Percentiles rank a stretch among this genome's conserved stretches.
phyloP scores from a whole-genome alignment of 2,113 vertebrate species.

The Haliaeetus leucogaster region DNA sequence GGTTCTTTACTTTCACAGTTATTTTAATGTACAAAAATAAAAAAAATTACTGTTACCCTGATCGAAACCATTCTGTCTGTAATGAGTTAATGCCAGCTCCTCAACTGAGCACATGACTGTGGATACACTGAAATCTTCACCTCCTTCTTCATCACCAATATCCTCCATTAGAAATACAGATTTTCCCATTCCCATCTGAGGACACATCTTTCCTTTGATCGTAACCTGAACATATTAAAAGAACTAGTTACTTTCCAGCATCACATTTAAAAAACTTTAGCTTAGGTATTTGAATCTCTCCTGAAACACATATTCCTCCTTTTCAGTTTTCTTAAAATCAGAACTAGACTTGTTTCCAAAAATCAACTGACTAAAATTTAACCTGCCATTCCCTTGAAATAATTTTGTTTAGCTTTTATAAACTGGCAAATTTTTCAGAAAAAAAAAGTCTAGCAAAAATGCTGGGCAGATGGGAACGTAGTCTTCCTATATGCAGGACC shows the following conservation, averaged over 20 bases:
- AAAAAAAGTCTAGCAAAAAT: not conserved
- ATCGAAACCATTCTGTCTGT: slow-evolving; percentile 85
- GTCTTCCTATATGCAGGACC: not conserved
- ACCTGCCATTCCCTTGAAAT: not conserved
- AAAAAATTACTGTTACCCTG: slow-evolving; percentile 77
- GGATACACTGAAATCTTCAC: not conserved
- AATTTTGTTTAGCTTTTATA: not conserved
- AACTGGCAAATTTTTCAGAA: not conserved
- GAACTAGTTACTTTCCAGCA: not conserved
- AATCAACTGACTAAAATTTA: not conserved
- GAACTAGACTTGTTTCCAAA: not conserved
- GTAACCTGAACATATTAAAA: slow-evolving; percentile 78
- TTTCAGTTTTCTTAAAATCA: not conserved
- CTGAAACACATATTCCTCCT: not conserved
- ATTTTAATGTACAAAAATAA: not conserved
- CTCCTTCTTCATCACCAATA: not conserved
- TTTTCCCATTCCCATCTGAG: slow-evolving; percentile 86
- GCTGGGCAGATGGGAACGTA: not conserved
- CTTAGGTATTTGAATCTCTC: not conserved
- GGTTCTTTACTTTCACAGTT: not conserved
- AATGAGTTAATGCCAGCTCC: slow-evolving; percentile 86
- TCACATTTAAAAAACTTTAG: not conserved
- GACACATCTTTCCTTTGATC: slow-evolving; percentile 90
- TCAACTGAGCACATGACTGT: slow-evolving; percentile 93
- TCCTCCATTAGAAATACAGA: slow-evolving; percentile 85